Evolutionary conservation across 2,113 vertebrate species (phyloP).

Genomic region (Spilogale gracilis): DNA sequence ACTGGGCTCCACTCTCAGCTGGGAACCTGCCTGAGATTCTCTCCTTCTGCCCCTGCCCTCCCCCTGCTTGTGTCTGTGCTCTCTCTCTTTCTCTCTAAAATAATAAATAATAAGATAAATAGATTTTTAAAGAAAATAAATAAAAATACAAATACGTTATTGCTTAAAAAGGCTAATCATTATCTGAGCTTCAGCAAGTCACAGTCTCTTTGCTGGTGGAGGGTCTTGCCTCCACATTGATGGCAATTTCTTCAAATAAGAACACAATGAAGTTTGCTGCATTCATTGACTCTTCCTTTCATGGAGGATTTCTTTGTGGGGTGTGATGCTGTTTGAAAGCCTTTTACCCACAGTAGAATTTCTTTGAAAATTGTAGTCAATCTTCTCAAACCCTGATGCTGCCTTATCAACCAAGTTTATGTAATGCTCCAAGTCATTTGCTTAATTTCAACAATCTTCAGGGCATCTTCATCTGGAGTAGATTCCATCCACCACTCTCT

Average conservation of each 20-base stretch:
- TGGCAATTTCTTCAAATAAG: neutral
- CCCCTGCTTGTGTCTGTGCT: too few species aligned
- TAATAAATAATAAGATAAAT: too few species aligned
- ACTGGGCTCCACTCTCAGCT: too few species aligned
- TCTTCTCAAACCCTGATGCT: neutral
- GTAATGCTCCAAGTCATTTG: neutral
- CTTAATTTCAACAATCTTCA: neutral
- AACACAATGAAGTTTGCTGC: neutral
- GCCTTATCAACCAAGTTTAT: neutral
- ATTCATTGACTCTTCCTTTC: neutral
- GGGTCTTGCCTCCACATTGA: neutral
- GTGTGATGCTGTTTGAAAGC: neutral
- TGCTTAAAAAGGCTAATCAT: neutral
- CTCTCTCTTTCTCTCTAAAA: too few species aligned
- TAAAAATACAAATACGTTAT: neutral
- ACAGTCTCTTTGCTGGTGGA: neutral
- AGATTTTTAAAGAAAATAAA: too few species aligned
- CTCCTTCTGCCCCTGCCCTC: too few species aligned
- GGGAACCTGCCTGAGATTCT: too few species aligned
- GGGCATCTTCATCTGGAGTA: neutral
- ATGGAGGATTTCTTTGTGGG: neutral
- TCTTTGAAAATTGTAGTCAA: neutral
- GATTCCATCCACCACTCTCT: neutral
- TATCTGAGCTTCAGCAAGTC: neutral
- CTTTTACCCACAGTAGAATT: neutral